Conservation (phyloP, 1,140 invertebrate genomes). For the Drosophila nebulosa region DNA sequence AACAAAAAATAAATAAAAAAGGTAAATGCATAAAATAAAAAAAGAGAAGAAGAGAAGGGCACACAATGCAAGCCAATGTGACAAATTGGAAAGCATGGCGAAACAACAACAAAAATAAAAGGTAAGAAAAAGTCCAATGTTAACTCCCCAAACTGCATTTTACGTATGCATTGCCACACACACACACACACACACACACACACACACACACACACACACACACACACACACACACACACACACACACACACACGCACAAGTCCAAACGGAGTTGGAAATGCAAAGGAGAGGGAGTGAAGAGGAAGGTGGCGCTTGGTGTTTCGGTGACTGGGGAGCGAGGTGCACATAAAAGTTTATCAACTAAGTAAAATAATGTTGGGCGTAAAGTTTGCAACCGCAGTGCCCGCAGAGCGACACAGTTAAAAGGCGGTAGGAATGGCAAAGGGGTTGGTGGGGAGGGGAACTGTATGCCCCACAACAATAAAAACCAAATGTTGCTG, state of each 20-base stretch:
- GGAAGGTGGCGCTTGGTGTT: background rate
- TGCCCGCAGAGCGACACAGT: conserved; percentile 51
- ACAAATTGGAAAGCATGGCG: conserved; percentile 66
- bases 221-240: background rate
- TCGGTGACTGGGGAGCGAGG: conserved; percentile 9
- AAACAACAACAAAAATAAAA: conserved; percentile 18
- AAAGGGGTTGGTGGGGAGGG: background rate
- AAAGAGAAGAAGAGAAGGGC: conserved; percentile 27
- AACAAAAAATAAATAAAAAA: conserved; percentile 16
- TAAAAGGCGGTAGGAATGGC: background rate
- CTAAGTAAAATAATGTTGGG: conserved; percentile 78
- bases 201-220: too few relatives aligned
- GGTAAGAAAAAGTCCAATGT: conserved; percentile 22
- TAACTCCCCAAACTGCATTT: background rate
- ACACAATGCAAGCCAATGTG: conserved; percentile 41
- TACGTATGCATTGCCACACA: conserved; percentile 14
- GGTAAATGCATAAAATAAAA: conserved; percentile 45
- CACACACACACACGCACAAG: background rate
- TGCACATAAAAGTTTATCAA: conserved; percentile 73
- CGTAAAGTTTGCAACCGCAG: conserved; percentile 71
- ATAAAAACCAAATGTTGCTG: conserved; percentile 74
- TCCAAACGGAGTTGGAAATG: conserved; percentile 15
- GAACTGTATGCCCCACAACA: conserved; percentile 46
- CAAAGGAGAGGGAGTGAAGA: background rate
- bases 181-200: background rate